Evolutionary conservation across 2,888 invertebrate species (phyloP), one percentile per base, ranked within the genome.

Genomic region (Lepidocyrtinus sp.): DNA sequence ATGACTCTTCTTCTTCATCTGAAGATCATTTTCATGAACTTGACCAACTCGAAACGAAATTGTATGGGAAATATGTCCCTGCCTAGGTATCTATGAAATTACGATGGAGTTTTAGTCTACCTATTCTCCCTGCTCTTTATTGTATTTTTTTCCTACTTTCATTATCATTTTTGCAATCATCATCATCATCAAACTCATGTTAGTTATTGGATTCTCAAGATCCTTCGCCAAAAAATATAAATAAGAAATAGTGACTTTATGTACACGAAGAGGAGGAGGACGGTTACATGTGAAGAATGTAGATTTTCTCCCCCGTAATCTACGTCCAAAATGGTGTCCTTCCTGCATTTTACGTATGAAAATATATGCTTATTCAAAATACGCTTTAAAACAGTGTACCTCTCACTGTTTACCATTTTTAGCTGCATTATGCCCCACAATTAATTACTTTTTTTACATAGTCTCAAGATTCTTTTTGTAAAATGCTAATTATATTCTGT

Each of bases 11-110:
- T 36, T 74, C 63, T 69, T 79, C 65, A 64, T 7, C 36, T 67
- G 74, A 78, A 69, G 69, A 80, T 71, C 65, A 74, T 79, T 69
- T 79, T 79, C 70, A 79, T 75, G 79, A 80, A 75, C 81, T 81
- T 80, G 67, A 74, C 81, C 67, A 71, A 75, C 3, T 55, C 55
- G 9, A 55, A 55, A n/a, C 5, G n/a, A n/a, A 12, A 55, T 15
- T 55, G 55, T 55, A n/a, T 55, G 36, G 12, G 12, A 55, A 15
- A n/a, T 55, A 2, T 55, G 55, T 55, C 55, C 55, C 55, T 55
- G 55, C n/a, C 55, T 55, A 3, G 17, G 17, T 15, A 55, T 55
- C 15, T 55, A 55, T 55, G 55, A 7, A 55, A 17, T 55, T 12
- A 12, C n/a, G n/a, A n/a, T 36, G 36, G 36, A 36, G 36, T 36